These are phyloP conservation scores for Conistra vaccinii DNA, from an alignment of 2,888 invertebrate genomes.

Conservation along the genomic window DNA sequence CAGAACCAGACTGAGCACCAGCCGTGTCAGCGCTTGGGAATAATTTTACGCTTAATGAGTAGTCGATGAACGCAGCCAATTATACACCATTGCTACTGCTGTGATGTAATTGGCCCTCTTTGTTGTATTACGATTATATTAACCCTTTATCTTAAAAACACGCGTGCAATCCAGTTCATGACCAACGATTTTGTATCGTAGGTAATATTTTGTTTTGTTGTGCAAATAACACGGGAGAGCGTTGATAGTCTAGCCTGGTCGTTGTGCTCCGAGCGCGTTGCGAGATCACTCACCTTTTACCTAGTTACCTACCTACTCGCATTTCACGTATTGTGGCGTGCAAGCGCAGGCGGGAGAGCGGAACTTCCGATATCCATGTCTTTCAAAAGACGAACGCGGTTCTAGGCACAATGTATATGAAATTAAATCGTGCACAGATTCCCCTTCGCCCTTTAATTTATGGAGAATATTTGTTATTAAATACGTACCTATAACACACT, in stretches of 20 bases:
- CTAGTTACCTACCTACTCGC: conserved; percentile 76
- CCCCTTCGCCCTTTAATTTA: conserved; percentile 32
- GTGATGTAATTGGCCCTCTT: conserved; percentile 69
- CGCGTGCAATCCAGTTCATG: conserved; percentile 35
- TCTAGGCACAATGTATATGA: conserved; percentile 33
- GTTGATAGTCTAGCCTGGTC: conserved; percentile 47
- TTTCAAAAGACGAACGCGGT: conserved; percentile 38
- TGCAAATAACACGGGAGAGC: conserved; percentile 54
- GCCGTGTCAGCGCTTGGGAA: conserved; percentile 74
- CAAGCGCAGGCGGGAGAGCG: conserved; percentile 53
- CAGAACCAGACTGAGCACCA: conserved; percentile 77
- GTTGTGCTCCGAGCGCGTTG: conserved; percentile 50
- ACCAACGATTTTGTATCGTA: conserved; percentile 9
- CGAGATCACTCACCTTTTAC: conserved; percentile 79
- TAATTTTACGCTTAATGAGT: conserved; percentile 80
- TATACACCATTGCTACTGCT: conserved; percentile 75
- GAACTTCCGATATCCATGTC: conserved; percentile 67
- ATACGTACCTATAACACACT: neutral
- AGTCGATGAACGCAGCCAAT: conserved; percentile 72
- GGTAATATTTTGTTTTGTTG: conserved; percentile 48
- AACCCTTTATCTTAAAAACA: conserved; percentile 24
- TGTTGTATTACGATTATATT: conserved; percentile 56
- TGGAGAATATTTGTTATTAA: conserved; percentile 12
- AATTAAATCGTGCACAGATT: conserved; percentile 33
- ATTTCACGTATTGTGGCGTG: conserved; percentile 69